Evolutionary conservation across 2,888 invertebrate species (phyloP), one percentile per base, ranked within the genome.

Genomic region (Phorcus lineatus): DNA sequence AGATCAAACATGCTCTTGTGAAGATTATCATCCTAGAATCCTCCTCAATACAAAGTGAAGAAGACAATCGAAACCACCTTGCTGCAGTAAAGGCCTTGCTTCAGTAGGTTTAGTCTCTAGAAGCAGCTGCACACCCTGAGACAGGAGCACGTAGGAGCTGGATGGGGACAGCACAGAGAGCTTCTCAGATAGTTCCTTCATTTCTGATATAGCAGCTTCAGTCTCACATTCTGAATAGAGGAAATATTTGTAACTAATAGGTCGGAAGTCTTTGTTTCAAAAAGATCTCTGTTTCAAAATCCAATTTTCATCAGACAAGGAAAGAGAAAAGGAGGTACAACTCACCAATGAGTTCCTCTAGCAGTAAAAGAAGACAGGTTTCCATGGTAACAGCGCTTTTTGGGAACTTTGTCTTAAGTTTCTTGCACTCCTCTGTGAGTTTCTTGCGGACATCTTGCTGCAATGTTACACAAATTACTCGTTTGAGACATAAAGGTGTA

Each of bases 121-220:
- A 52, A 89, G 57, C n/a, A 80, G 78, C 31, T 84, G 55, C 67
- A 82, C 88, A 19, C 87, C 90, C 67, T 86, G 84, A 3, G 86
- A 83, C n/a, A 83, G 16, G 55, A 62, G 22, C 6, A 81, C 16
- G 77, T 52, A 54, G 2, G 31, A 22, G n/a, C 9, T 75, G 54
- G 36, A 57, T 13, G 19, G 13, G 7, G 57, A 55, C 47, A 74
- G 62, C 1, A 57, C 54, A 17, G 31, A 75, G 16, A 83, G 79
- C 7, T 55, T 78, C 19, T 47, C n/a, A 40, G 78, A 70, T n/a
- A 70, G 31, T 31, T 70, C 70, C 19, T 19, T 70, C 40, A 70
- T 36, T n/a, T 47, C 47, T 1, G 11, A 13, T 47, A 47, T 11
- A 1, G 47, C 6, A 47, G 13, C 47, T 11, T 47, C 13, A 11